Conservation (phyloP, 2,797 vertebrate genomes). For the Arnoldichthys spilopterus region DNA sequence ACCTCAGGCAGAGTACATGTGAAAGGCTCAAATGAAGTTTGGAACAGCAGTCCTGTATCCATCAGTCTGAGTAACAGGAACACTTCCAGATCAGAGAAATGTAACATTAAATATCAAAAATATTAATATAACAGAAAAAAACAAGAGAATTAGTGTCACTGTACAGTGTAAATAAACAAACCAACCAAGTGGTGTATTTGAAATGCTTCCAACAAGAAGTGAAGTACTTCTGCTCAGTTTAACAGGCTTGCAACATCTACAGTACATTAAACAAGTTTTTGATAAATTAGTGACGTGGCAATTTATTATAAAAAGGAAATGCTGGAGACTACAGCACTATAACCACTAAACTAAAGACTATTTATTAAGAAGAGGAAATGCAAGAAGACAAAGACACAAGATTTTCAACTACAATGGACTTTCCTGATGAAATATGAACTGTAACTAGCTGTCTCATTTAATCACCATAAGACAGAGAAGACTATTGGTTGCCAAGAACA, state of each 20-base stretch:
- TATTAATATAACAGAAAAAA: not conserved
- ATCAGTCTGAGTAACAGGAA: not conserved
- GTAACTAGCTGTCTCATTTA: not conserved
- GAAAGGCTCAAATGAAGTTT: not conserved
- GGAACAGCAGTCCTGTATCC: not conserved
- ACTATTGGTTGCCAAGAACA: not conserved
- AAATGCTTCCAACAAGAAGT: not conserved
- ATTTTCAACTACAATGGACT: not conserved
- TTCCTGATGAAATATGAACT: slow-evolving; percentile 14
- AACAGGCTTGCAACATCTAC: not conserved
- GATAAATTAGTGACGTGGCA: not conserved
- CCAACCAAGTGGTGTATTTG: not conserved
- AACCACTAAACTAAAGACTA: too few relatives aligned
- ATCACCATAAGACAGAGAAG: not conserved
- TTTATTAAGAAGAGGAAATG: not conserved
- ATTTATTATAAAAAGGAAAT: not conserved
- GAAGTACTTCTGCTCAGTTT: not conserved
- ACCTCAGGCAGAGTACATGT: not conserved
- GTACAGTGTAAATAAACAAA: not conserved
- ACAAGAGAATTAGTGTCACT: not conserved
- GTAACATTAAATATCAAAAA: not conserved
- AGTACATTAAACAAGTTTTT: not conserved
- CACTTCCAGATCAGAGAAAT: not conserved
- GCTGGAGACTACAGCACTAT: too few relatives aligned
- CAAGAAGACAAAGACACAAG: not conserved